Base-by-base conservation (phyloP, 2,113 vertebrate species). In the Dasyurus viverrinus region DNA sequence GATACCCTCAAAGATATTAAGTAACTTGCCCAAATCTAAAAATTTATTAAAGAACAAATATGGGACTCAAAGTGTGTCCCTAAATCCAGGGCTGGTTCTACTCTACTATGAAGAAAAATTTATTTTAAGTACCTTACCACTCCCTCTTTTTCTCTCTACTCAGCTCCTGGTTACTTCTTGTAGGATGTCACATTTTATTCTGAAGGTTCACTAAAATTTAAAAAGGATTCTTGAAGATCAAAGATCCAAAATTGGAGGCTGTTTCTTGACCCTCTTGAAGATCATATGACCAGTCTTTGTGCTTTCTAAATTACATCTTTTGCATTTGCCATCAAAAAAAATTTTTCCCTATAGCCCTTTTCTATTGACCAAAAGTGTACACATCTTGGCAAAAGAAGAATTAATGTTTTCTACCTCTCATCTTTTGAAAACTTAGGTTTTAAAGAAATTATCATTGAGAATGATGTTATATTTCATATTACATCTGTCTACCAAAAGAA, bases 21-120 rank as follows among this genome's bases (percentile, higher is more conserved):
- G 60, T 93, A 90, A 91, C 23, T 53, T 93, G 19, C 42, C 53
- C 89, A 55, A 89, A 22, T 94, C 54, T 36, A 53, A 22, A 93
- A 11, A 68, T 19, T 16, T 95, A 68, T 36, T 89, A 84, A 94
- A 24, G 46, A 92, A 93, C 89, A 91, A 53, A 95, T 53, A 26
- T 90, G n/a, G 90, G 68, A 92, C 95, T 95, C 90, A 89, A 95
- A 96, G 90, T 16, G 52, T 55, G 76, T 53, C 91, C 94, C 90
- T 60, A 93, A 96, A 92, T 95, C 54, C 36, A 60, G 53, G 11
- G 19, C n/a, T 42, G 22, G 16, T 84, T 84, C 36, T 26, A 84
- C n/a, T 84, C n/a, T 42, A 84, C 36, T 42, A 42, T 23, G 16
- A 84, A 84, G n/a, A 84, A 84, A 84, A 42, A 14, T 2, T n/a